Conservation (phyloP, 2,113 vertebrate species). For the Cairina moschata region DNA sequence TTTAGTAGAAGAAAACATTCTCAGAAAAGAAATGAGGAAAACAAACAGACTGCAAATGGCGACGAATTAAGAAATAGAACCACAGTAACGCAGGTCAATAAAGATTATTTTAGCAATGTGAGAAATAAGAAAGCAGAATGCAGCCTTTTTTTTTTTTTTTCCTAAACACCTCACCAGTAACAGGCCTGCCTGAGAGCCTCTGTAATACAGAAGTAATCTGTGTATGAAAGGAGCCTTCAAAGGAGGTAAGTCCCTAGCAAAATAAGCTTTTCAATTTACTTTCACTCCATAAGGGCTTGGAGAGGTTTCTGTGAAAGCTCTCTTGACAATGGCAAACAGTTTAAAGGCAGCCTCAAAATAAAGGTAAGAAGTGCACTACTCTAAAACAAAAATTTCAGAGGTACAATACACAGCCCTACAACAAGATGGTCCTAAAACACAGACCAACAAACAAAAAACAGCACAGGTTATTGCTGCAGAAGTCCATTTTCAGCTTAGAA, state of each 20-base stretch:
- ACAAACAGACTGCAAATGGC: not conserved
- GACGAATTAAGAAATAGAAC: not conserved
- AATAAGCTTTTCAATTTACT: not conserved
- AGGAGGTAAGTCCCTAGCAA: fast-evolving
- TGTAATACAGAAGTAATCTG: not conserved
- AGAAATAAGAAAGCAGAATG: not conserved
- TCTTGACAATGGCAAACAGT: not conserved
- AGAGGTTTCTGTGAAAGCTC: not conserved
- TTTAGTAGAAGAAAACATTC: not conserved
- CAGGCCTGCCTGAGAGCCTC: not conserved
- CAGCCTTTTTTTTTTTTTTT: not conserved
- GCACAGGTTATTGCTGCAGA: not conserved
- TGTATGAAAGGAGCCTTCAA: not conserved
- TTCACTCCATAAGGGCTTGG: not conserved
- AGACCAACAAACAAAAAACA: fast-evolving
- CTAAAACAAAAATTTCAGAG: not conserved
- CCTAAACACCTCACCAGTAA: not conserved
- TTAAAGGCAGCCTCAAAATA: not conserved
- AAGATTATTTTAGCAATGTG: not conserved
- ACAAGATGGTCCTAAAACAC: not conserved
- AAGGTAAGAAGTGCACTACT: not conserved
- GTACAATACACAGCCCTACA: not conserved
- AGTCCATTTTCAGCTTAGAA: not conserved
- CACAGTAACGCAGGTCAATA: not conserved
- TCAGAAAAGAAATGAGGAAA: not conserved